Conservation (phyloP, 1,140 invertebrate genomes). For the Pomacea maculata region DNA sequence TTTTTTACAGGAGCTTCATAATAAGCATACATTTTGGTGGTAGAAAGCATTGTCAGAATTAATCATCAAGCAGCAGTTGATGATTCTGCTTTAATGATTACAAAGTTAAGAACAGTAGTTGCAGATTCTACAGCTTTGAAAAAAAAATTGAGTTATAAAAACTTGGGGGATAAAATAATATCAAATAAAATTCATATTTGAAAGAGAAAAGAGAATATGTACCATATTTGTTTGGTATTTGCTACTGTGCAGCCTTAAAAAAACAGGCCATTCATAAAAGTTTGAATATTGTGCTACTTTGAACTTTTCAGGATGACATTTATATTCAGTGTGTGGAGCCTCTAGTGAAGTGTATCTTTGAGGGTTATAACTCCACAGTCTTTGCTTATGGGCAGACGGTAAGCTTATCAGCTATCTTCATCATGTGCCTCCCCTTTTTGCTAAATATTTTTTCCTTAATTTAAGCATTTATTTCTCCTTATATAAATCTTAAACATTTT, state of each 20-base stretch:
- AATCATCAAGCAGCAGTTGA: not conserved
- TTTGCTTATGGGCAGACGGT: conserved; percentile 92
- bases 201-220: no score
- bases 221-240: no score
- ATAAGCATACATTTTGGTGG: not conserved
- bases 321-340: conserved; percentile 80
- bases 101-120: no score
- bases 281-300: not conserved
- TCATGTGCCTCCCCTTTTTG: not conserved
- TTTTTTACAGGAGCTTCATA: not conserved
- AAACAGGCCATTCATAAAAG: not conserved
- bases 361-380: conserved; percentile 89
- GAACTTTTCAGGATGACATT: conserved; percentile 69
- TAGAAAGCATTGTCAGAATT: not conserved
- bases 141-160: no score
- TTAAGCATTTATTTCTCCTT: no score
- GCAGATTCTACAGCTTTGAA: no score
- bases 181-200: no score
- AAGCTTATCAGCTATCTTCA: conserved; percentile 29
- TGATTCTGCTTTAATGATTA: no score
- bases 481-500: no score
- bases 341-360: conserved; percentile 81
- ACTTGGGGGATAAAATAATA: no score
- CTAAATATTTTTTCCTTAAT: not conserved
- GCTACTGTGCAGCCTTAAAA: no score